phyloP scores from a whole-genome alignment of 2,888 invertebrate genomes.

The Eupithecia dodoneata region DNA sequence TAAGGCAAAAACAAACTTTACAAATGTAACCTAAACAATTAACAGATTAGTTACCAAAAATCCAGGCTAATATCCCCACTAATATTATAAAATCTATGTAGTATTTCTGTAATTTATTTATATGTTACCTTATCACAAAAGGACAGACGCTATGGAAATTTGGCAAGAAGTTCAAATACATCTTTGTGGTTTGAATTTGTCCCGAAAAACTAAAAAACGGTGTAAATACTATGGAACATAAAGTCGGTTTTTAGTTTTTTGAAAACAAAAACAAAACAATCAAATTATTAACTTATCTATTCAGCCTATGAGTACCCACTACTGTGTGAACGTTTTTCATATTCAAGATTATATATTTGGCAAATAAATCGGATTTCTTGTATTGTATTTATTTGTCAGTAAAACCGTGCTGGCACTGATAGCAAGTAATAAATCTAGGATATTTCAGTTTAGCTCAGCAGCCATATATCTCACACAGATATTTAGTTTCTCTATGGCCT shows the following conservation, averaged over 20 bases:
- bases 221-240: no score
- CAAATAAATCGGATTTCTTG: neutral
- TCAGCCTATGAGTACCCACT: neutral
- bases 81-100: no score
- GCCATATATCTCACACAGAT: slow-evolving; percentile 24
- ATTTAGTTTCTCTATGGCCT: slow-evolving; percentile 29
- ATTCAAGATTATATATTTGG: neutral
- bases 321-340: neutral
- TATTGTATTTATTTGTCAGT: neutral
- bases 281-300: neutral
- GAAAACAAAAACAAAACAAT: no score
- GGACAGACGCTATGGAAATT: no score
- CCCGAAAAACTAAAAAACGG: no score
- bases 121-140: no score
- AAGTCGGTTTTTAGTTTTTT: no score
- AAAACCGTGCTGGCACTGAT: neutral
- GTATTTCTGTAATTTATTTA: no score
- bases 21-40: neutral
- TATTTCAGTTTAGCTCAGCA: slow-evolving; percentile 15
- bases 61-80: neutral
- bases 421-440: slow-evolving; percentile 21
- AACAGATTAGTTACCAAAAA: neutral
- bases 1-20: neutral
- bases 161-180: no score
- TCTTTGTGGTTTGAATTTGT: no score